Evolutionary conservation across 2,797 vertebrate species (phyloP).

Genomic region (Amblyraja radiata): DNA sequence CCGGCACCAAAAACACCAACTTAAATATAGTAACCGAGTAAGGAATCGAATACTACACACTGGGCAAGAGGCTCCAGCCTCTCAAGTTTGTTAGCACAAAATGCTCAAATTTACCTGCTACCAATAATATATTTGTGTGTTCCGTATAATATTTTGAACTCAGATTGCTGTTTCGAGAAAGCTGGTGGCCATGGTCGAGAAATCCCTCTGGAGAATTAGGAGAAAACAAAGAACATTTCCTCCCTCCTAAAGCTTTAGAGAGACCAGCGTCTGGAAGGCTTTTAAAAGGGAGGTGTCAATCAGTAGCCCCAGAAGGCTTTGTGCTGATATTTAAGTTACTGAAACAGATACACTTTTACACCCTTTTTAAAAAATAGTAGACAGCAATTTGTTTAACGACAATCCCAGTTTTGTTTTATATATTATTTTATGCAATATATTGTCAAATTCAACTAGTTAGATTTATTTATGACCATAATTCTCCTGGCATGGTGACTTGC

Average conservation of each 20-base stretch:
- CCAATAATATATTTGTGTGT: background rate
- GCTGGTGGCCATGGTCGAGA: slow-evolving; percentile 17
- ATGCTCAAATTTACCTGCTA: background rate
- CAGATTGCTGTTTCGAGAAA: slow-evolving; percentile 23
- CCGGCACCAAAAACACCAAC: slow-evolving; percentile 14
- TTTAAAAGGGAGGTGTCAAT: slow-evolving; percentile 37
- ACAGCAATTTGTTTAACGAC: background rate
- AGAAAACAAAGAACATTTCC: slow-evolving; percentile 33
- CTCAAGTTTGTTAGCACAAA: slow-evolving; percentile 5
- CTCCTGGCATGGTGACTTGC: slow-evolving; percentile 34
- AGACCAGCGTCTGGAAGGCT: slow-evolving; percentile 22
- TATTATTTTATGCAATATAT: background rate
- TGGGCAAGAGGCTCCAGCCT: slow-evolving; percentile 25
- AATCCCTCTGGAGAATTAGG: slow-evolving; percentile 6
- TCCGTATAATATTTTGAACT: background rate
- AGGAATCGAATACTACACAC: background rate
- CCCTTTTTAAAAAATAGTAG: background rate
- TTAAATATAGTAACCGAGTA: slow-evolving; percentile 10
- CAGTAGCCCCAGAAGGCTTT: slow-evolving; percentile 36
- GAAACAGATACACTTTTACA: slow-evolving; percentile 8
- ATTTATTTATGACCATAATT: slow-evolving; percentile 35
- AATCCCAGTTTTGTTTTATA: background rate
- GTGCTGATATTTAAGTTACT: slow-evolving; percentile 31
- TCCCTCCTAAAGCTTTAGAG: slow-evolving; percentile 26
- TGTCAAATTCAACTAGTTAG: slow-evolving; percentile 31